These are phyloP conservation scores for Apus apus DNA, from an alignment of 2,113 vertebrate genomes.

Conservation along the genomic window DNA sequence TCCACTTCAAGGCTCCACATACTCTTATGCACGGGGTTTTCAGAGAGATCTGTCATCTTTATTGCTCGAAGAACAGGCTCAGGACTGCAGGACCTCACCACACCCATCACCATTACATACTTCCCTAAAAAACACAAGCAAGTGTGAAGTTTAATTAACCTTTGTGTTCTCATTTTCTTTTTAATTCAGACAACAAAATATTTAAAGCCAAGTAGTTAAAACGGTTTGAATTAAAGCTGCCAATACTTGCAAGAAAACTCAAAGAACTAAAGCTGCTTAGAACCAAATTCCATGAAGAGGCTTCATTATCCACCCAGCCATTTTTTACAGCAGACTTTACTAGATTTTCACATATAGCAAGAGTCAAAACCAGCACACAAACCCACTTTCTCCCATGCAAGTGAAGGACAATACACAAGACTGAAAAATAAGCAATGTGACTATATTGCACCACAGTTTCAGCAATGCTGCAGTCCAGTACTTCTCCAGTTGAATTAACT, in stretches of 20 bases:
- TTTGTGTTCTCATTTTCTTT: not conserved
- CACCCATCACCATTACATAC: conserved; percentile 96
- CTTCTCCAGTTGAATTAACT: not conserved
- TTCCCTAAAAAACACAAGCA: conserved; percentile 78
- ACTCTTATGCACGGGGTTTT: conserved; percentile 78
- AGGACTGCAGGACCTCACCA: conserved; percentile 80
- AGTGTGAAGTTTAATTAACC: not conserved
- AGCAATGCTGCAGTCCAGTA: not conserved
- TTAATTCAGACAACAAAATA: not conserved
- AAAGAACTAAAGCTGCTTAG: not conserved
- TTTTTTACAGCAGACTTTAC: not conserved
- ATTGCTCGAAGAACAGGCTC: conserved; percentile 89
- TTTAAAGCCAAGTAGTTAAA: not conserved
- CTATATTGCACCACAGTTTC: not conserved
- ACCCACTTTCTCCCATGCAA: not conserved
- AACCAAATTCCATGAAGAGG: not conserved
- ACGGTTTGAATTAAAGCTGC: not conserved
- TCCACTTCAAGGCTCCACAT: conserved; percentile 93
- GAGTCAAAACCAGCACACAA: not conserved
- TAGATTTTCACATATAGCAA: not conserved
- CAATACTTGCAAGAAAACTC: not conserved
- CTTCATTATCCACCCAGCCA: not conserved
- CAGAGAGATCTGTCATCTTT: conserved; percentile 92
- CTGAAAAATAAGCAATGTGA: not conserved
- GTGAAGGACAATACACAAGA: not conserved